Evolutionary conservation across 2,888 invertebrate genomes (phyloP).

Genomic region (Andrena chrysosceles): DNA sequence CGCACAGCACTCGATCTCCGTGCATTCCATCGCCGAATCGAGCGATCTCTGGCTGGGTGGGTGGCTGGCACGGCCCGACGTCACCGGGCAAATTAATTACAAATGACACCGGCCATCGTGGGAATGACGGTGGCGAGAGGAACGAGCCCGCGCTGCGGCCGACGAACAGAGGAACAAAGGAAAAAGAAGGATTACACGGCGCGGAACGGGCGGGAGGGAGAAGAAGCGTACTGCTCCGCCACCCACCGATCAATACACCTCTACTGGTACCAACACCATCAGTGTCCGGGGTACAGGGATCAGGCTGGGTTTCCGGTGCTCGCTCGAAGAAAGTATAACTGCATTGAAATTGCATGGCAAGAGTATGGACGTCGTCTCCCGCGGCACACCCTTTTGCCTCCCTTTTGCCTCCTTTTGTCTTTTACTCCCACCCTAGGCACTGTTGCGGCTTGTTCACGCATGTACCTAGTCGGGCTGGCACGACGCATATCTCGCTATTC

Average conservation of each 20-base stretch:
- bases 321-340: constrained; percentile 44
- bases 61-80: no score
- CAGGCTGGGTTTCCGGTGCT: constrained; percentile 36
- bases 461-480: neutral
- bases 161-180: constrained; percentile 28
- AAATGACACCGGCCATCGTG: constrained; percentile 29
- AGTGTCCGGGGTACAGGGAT: constrained; percentile 47
- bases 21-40: no score
- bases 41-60: neutral
- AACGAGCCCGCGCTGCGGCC: constrained; percentile 12
- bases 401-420: constrained; percentile 1
- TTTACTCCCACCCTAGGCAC: neutral
- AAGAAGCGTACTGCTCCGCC: constrained; percentile 73
- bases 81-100: constrained; percentile 35
- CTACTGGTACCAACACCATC: constrained; percentile 75
- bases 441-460: constrained; percentile 9
- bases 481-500: constrained; percentile 8
- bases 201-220: constrained; percentile 24
- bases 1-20: no score
- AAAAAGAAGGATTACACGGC: constrained; percentile 31
- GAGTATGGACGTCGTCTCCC: constrained; percentile 8
- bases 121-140: constrained; percentile 23
- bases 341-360: constrained; percentile 40
- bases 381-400: neutral
- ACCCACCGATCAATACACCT: constrained; percentile 83